Base-by-base conservation (phyloP, 2,113 vertebrate species). In the Eira barbara region DNA sequence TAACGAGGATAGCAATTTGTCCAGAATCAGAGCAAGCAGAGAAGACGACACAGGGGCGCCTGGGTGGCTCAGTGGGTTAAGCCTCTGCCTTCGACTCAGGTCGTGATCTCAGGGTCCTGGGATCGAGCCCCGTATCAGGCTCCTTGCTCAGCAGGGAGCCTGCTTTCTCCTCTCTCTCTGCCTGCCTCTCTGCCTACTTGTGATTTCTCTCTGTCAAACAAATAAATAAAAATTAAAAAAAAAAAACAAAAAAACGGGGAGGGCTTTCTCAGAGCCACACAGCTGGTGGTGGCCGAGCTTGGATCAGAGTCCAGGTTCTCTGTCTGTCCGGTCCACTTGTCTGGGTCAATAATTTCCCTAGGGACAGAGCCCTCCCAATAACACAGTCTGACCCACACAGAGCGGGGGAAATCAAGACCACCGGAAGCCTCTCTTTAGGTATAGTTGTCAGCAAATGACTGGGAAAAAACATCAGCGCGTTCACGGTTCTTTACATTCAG, bases 1-100 rank as follows among this genome's bases (percentile, higher is more conserved):
- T 57, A 91, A 93, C 91, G 55, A 74, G 39, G 42, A 73, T 61
- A 49, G 55, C 13, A 47, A 49, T 74, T 63, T 80, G 69, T 84
- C 25, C 69, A 84, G 29, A 82, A 80, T 69, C 49, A 88, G 42
- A 42, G 27, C 69, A 84, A 78, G 49, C 34, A 85, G 83, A 78
- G 27, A 55, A 73, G 69, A 52, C 15, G 14, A 52, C 49, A 49
- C 14, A 49, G 49, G 49, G 49, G 49, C 49, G 1, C 49, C 49
- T 52, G 49, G 49, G 49, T 52, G 49, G 49, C 49, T 52, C 49
- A 52, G 49, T 52, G 49, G 49, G 49, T 52, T 52, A 52, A 13
- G 49, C 49, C 49, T 49, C 13, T 49, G 49, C 49, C 49, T 49
- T 49, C 0, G 13, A 13, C 49, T 52, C 49, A 52, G 49, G 49